These are phyloP conservation scores for Neoitamus cyanurus DNA, from an alignment of 2,888 invertebrate species.

Conservation along the genomic window DNA sequence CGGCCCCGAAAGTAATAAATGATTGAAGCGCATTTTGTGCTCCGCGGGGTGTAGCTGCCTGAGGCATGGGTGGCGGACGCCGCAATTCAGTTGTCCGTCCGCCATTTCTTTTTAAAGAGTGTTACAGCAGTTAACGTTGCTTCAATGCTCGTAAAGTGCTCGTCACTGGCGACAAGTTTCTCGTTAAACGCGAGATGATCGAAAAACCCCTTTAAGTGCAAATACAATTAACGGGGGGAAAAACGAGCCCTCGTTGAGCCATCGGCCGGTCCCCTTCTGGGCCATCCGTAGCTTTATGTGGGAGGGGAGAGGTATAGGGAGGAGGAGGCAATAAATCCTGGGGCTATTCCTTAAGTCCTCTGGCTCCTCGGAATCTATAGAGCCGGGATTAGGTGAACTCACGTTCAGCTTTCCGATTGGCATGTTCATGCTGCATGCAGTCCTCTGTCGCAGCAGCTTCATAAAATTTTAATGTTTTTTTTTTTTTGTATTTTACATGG, in stretches of 20 bases:
- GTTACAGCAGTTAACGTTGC: too few species aligned
- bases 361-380: slow-evolving; percentile 18
- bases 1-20: background rate
- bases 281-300: slow-evolving; percentile 6
- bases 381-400: slow-evolving; percentile 27
- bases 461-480: slow-evolving; percentile 40
- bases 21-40: slow-evolving; percentile 20
- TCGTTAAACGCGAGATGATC: slow-evolving; percentile 6
- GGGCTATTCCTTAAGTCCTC: slow-evolving; percentile 17
- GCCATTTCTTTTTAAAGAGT: background rate
- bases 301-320: background rate
- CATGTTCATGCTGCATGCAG: slow-evolving; percentile 34
- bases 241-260: slow-evolving; percentile 28
- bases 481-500: background rate
- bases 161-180: background rate
- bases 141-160: background rate
- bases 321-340: slow-evolving; percentile 34
- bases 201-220: slow-evolving; percentile 34
- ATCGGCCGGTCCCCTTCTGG: slow-evolving; percentile 14
- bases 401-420: slow-evolving; percentile 26
- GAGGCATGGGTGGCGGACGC: background rate
- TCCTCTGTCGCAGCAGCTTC: slow-evolving; percentile 11
- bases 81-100: background rate
- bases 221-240: slow-evolving; percentile 35
- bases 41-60: background rate